Evolutionary conservation across 2,888 invertebrate species (phyloP), one percentile per base, ranked within the genome.

Genomic region (Xylota sylvarum): DNA sequence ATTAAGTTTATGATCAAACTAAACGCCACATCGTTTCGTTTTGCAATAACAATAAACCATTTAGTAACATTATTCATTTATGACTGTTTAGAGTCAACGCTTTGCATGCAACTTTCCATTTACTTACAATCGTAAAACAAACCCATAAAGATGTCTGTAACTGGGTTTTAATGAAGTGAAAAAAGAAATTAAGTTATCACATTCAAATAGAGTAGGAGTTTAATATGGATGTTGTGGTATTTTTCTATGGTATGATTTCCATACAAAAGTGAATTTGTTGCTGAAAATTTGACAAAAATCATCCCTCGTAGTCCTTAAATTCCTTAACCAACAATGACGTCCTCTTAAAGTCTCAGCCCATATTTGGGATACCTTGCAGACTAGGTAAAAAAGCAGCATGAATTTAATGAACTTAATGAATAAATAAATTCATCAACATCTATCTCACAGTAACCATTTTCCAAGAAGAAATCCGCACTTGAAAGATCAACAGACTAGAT

Each of bases 401-500:
- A n/a, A n/a, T n/a, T n/a, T n/a, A n/a, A n/a, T n/a, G n/a, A 14
- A 30, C 30, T 35, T 9, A 19, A 65, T 27, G 17, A 43, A 70
- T 19, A 12, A 17, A 55, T 14, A 56, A 55, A 19, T 52, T 37
- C 50, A 37, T 14, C n/a, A 30, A 2, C 48, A 35, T 32, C 14
- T 43, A 14, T 37, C 32, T 14, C 32, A 10, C 6, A 56, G 32
- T 56, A 12, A 23, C n/a, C 19, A 48, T 23, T 5, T 48, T 30
- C 14, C 35, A 37, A 40, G 40, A 73, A 80, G 23, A 32, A 64
- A 32, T 7, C 72, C 30, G 19, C 60, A 79, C 74, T 69, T 40
- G 23, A 74, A 64, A 43, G 58, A 64, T 74, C 74, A 23, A 32
- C 79, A 64, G 60, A 83, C 58, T 23, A 50, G 56, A 65, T 58